phyloP scores from a whole-genome alignment of 2,888 invertebrate species.

The Drosophila infuscata region DNA sequence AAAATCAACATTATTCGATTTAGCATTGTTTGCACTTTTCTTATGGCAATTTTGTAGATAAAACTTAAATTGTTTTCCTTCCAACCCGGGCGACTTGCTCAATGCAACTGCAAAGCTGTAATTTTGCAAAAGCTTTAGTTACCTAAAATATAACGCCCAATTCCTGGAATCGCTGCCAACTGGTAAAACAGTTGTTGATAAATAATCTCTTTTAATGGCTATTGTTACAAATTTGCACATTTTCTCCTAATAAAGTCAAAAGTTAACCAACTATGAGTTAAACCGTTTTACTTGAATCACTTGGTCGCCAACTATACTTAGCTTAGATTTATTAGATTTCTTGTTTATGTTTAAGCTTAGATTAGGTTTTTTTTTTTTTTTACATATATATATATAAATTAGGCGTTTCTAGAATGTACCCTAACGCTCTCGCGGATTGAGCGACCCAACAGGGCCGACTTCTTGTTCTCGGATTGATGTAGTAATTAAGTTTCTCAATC shows the following conservation, averaged over 20 bases:
- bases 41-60: not conserved
- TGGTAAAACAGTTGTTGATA: not conserved
- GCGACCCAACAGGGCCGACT: conserved; percentile 35
- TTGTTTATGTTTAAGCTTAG: conserved; percentile 62
- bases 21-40: conserved; percentile 8
- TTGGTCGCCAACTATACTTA: conserved; percentile 56
- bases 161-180: not conserved
- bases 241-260: not conserved
- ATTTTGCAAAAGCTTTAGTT: not conserved
- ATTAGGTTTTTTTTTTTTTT: conserved; percentile 52
- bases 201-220: not conserved
- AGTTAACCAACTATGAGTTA: not conserved
- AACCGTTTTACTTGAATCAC: conserved; percentile 27
- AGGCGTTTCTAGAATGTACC: conserved; percentile 64
- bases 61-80: not conserved
- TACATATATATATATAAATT: conserved; percentile 71
- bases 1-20: conserved; percentile 10
- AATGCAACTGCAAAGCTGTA: not conserved
- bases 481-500: conserved; percentile 35
- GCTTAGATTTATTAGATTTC: conserved; percentile 71
- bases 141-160: not conserved
- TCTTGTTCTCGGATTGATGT: conserved; percentile 27
- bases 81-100: not conserved
- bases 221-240: not conserved
- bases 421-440: conserved; percentile 53